Conservation (phyloP, 1,140 invertebrate genomes). For the Ceratina calcarata region DNA sequence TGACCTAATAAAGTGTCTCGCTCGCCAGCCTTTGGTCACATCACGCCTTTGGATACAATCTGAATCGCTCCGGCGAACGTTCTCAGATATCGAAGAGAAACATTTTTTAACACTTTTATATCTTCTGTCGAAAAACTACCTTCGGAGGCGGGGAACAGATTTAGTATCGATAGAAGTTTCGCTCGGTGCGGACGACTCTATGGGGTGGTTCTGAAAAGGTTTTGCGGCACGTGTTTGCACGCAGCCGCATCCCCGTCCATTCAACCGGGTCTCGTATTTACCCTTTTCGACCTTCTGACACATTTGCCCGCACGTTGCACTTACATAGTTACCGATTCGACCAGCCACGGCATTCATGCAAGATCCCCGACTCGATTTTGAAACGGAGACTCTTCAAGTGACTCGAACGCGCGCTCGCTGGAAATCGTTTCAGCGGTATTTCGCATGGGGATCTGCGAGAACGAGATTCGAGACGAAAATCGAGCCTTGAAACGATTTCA, state of each 20-base stretch:
- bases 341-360: background rate
- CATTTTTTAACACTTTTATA: background rate
- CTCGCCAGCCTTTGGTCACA: conserved; percentile 10
- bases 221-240: background rate
- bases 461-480: too few species aligned
- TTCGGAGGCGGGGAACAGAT: background rate
- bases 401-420: background rate
- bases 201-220: background rate
- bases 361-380: background rate
- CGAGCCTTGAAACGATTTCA: background rate
- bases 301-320: background rate
- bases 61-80: background rate
- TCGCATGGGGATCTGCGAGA: too few species aligned
- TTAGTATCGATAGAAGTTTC: conserved; percentile 16
- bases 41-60: too few species aligned
- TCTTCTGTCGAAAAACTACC: background rate
- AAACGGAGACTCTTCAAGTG: conserved; percentile 10
- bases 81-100: background rate
- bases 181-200: conserved; percentile 1
- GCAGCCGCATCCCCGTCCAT: conserved; percentile 20
- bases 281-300: conserved; percentile 17
- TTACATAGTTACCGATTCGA: conserved; percentile 21
- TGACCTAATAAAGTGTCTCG: conserved; percentile 27
- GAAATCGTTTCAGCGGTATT: background rate
- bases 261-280: background rate